phyloP scores from a whole-genome alignment of 2,797 vertebrate species.

The Galago senegalensis region DNA sequence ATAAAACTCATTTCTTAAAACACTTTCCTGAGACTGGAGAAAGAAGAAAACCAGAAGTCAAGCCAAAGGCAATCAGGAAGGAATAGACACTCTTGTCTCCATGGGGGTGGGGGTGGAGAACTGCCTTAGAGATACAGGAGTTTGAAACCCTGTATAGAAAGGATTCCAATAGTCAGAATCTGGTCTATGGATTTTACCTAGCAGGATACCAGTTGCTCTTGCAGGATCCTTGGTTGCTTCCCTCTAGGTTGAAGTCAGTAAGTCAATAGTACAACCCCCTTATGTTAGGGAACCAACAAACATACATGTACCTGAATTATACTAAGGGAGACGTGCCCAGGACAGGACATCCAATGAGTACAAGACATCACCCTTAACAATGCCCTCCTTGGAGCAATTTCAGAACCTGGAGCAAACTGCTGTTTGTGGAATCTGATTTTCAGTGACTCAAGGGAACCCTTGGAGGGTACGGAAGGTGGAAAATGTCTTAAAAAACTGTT shows the following conservation, averaged over 20 bases:
- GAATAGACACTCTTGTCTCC: background rate
- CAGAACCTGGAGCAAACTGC: background rate
- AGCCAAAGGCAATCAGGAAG: constrained; percentile 4
- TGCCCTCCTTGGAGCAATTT: background rate
- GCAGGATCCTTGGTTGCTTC: background rate
- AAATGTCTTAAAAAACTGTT: background rate
- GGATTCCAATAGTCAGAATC: background rate
- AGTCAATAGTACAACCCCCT: background rate
- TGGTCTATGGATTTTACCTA: background rate
- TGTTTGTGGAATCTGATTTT: background rate
- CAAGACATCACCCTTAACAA: background rate
- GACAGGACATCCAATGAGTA: background rate
- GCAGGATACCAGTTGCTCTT: background rate
- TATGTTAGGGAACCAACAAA: background rate
- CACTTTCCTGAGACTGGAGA: background rate
- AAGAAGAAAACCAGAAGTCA: constrained; percentile 5
- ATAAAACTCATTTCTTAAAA: background rate
- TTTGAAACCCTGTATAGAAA: constrained; percentile 18
- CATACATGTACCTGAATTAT: background rate
- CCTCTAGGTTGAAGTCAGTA: background rate
- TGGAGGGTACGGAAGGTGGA: background rate
- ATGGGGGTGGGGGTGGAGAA: background rate
- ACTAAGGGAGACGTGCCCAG: background rate
- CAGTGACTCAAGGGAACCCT: background rate
- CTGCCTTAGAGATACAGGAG: background rate